Percentiles rank a stretch among this genome's conserved stretches.
Evolutionary conservation across 2,888 invertebrate genomes (phyloP).

Genomic region (Megaustenia siamemsis): DNA sequence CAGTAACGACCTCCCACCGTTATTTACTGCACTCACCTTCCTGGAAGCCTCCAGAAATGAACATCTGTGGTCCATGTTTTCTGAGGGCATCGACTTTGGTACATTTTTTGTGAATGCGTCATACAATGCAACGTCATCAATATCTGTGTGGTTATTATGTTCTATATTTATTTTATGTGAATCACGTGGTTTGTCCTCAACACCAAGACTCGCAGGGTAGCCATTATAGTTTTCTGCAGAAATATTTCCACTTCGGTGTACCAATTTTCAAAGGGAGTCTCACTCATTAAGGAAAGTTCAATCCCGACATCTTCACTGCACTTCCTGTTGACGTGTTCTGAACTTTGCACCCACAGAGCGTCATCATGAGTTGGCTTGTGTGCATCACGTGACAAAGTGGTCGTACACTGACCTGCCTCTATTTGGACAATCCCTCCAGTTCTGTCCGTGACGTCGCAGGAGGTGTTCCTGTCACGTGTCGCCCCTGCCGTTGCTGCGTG

Average conservation of each 20-base stretch:
- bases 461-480: background rate
- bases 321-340: too few relatives aligned
- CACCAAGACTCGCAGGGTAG: too few relatives aligned
- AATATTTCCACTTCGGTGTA: background rate
- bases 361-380: background rate
- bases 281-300: background rate
- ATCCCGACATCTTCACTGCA: too few relatives aligned
- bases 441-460: background rate
- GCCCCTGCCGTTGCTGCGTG: background rate
- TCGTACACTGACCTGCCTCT: background rate
- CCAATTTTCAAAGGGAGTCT: background rate
- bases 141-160: background rate
- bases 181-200: too few relatives aligned
- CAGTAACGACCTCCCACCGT: background rate
- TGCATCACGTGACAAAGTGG: background rate
- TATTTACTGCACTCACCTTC: background rate
- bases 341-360: too few relatives aligned
- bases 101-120: background rate
- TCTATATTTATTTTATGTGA: background rate
- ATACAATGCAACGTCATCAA: background rate
- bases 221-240: background rate
- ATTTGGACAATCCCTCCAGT: background rate
- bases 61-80: background rate
- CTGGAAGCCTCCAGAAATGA: background rate
- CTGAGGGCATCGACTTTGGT: too few relatives aligned